Conservation (phyloP, 2,113 vertebrate species). For the Microcebus ravelobensis region DNA sequence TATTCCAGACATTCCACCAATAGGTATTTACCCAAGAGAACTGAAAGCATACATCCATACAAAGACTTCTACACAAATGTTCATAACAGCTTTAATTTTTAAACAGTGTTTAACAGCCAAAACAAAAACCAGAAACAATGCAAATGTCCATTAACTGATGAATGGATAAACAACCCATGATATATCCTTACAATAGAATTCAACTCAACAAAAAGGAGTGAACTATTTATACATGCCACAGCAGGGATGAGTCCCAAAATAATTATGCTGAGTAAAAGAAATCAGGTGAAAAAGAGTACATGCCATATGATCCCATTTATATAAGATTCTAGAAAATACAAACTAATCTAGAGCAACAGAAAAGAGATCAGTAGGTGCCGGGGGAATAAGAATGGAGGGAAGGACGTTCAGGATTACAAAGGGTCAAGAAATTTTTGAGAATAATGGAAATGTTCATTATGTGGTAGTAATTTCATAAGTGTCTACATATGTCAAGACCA, state of each 20-base stretch:
- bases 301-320: not conserved
- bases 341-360: not conserved
- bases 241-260: not conserved
- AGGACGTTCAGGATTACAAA: not conserved
- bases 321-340: not conserved
- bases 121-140: not conserved
- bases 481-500: not conserved
- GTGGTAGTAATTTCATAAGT: not conserved
- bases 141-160: not conserved
- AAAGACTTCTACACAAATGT: not conserved
- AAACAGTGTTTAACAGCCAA: not conserved
- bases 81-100: not conserved
- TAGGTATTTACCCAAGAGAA: not conserved
- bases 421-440: not conserved
- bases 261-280: not conserved
- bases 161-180: not conserved
- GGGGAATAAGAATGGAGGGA: too few species aligned
- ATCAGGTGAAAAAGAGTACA: not conserved
- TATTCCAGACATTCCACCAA: not conserved
- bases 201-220: not conserved
- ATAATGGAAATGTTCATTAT: not conserved
- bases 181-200: not conserved
- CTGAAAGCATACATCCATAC: not conserved
- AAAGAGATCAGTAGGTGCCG: not conserved
- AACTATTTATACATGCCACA: not conserved